A percentile compares a stretch with the other conserved stretches of the same genome.
Conservation (phyloP, 1,140 invertebrate genomes). For the Amyelois transitella region DNA sequence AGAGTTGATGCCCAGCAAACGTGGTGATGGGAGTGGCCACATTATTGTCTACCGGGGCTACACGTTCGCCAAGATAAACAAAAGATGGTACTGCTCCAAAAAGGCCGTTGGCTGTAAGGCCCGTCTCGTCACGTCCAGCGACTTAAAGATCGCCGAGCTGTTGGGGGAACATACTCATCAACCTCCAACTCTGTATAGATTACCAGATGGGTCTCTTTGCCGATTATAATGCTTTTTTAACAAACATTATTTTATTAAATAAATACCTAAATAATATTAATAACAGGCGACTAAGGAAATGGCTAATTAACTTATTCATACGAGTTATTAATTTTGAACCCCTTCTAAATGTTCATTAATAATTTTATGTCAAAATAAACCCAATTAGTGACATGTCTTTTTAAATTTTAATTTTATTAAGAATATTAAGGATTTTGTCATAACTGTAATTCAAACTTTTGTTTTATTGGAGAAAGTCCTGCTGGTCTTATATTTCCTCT, state of each 20-base stretch:
- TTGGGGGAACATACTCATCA: constrained; percentile 10
- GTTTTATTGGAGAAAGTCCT: too few species aligned
- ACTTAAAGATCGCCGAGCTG: not conserved
- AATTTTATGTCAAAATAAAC: too few species aligned
- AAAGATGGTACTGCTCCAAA: constrained; percentile 26
- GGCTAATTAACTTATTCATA: too few species aligned
- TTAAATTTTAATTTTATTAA: too few species aligned
- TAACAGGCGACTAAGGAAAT: too few species aligned
- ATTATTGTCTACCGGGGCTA: constrained; percentile 10
- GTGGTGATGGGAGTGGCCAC: constrained; percentile 7
- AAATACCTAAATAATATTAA: too few species aligned
- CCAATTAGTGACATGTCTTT: too few species aligned
- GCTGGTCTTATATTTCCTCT: too few species aligned
- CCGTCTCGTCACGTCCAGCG: not conserved
- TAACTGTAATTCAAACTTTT: too few species aligned
- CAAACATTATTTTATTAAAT: not conserved
- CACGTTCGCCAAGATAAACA: constrained; percentile 18
- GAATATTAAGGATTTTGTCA: too few species aligned
- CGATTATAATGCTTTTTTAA: not conserved
- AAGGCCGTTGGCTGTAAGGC: constrained; percentile 16
- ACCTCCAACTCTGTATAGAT: constrained; percentile 2
- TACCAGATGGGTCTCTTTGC: not conserved
- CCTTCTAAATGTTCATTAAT: too few species aligned
- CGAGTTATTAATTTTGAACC: too few species aligned
- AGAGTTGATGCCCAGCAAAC: constrained; percentile 29